Evolutionary conservation across 2,113 vertebrate species (phyloP).

Genomic region (Ceyx margarethae): DNA sequence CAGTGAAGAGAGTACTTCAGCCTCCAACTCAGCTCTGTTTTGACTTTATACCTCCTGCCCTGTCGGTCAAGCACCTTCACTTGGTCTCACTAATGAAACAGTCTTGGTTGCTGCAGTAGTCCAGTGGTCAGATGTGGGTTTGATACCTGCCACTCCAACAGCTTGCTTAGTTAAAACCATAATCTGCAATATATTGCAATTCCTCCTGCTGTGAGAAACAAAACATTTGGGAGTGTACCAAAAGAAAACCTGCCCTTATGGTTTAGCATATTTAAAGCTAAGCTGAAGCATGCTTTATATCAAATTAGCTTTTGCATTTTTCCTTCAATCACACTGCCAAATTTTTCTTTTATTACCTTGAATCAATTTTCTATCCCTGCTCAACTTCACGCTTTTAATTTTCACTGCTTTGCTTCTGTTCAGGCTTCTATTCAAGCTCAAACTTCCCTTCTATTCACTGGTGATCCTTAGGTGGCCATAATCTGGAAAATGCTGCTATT

Average conservation of each 20-base stretch:
- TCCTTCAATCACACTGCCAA: background rate
- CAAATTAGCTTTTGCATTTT: background rate
- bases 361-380: background rate
- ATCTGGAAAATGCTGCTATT: constrained; percentile 3
- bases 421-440: background rate
- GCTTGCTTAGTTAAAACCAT: background rate
- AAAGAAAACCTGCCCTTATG: background rate
- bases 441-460: background rate
- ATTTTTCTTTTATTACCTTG: background rate
- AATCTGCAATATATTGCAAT: background rate
- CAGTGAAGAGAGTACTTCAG: background rate
- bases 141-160: background rate
- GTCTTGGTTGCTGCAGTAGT: background rate
- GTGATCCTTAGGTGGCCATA: background rate
- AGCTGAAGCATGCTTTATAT: background rate
- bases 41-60: background rate
- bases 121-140: background rate
- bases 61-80: background rate
- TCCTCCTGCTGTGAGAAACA: background rate
- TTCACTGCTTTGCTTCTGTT: background rate
- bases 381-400: background rate
- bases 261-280: background rate
- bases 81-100: background rate
- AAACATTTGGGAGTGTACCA: background rate
- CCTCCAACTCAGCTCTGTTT: background rate